Base-by-base conservation (phyloP, 2,888 invertebrate species). In the Metacarcinus magister region DNA sequence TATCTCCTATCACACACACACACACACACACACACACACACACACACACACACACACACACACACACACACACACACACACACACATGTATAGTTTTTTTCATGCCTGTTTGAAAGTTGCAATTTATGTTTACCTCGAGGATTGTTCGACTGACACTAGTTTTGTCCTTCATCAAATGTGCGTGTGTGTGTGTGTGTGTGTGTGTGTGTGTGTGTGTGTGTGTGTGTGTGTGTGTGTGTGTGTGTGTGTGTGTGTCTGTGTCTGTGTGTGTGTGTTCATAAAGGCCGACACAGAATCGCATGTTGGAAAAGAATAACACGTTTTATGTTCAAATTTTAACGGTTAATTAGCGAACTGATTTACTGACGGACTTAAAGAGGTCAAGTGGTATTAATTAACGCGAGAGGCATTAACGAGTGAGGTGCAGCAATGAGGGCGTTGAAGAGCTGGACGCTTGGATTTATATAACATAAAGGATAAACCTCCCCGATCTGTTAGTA, bases 11-110 rank as follows among this genome's bases (percentile, higher is more conserved):
- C 60, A 60, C 60, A 60, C 60, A 60, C 60, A 60, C 60, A 60
- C 60, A 60, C 60, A 60, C 60, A 60, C 60, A 60, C 75, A 28
- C 75, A n/a, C 75, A 75, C 28, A 28, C 75, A 28, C 75, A 28
- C 28, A 28, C 28, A 75, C 75, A 75, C 75, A 75, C 75, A 75
- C 75, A 75, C 75, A 75, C 75, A 75, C 75, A 75, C 75, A 75
- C 75, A 75, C 75, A 75, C 75, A 75, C 75, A 75, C 75, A 75
- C 75, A 75, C 75, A 75, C 75, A 75, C 75, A 75, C 75, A 75
- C 28, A 82, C 82, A 28, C 3, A 32, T 19, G 10, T 23, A 3
- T 67, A 67, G 3, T 32, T 82, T 82, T 82, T 82, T 28, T 28
- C 8, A 32, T 82, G 1, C 10, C 28, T 8, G 82, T 82, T 1